Evolutionary conservation across 2,113 vertebrate genomes (phyloP), one percentile per base, ranked within the genome.

Genomic region (Acanthisitta chloris): DNA sequence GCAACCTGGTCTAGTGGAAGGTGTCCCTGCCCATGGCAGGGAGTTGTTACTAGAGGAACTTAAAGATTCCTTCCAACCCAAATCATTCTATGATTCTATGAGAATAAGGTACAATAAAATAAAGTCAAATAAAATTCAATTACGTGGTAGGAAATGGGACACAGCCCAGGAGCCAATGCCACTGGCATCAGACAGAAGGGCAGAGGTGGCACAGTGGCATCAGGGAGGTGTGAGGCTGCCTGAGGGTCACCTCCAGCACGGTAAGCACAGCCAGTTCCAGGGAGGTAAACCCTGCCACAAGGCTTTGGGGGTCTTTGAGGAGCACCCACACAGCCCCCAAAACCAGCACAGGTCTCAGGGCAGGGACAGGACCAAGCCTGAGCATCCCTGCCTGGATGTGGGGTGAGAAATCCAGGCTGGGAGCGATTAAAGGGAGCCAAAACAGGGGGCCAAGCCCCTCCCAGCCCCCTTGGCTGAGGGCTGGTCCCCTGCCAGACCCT

Each of bases 281-380:
- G 11, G 23, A 6, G 15, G 10, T 45, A n/a, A 79, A 72, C 19
- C 34, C 36, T 7, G 17, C 15, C 38, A 43, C 17, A 48, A 31
- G 76, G 14, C 43, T 48, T 18, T 51, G n/a, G n/a, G 66, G 79
- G 31, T 38, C 40, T 64, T 55, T 58, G 12, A 76, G 48, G 23
- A 67, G 66, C 8, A 1, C 34, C 59, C 19, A 2, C 1, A 3
- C 2, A 0, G 16, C 1, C 28, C 70, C 36, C 15, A 6, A 12
- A 72, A 49, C 54, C 6, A 43, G 23, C 33, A 12, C 15, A 33
- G 38, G 10, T 34, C 34, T 81, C 21, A 4, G 42, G 12, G 20
- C 1, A 12, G 59, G 38, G 69, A 14, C 1, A 8, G 33, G 28
- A 65, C 11, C 1, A 2, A 77, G 49, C 19, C 59, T 40, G 54